phyloP scores from a whole-genome alignment of 2,113 vertebrate genomes.

The Brienomyrus longianalis region DNA sequence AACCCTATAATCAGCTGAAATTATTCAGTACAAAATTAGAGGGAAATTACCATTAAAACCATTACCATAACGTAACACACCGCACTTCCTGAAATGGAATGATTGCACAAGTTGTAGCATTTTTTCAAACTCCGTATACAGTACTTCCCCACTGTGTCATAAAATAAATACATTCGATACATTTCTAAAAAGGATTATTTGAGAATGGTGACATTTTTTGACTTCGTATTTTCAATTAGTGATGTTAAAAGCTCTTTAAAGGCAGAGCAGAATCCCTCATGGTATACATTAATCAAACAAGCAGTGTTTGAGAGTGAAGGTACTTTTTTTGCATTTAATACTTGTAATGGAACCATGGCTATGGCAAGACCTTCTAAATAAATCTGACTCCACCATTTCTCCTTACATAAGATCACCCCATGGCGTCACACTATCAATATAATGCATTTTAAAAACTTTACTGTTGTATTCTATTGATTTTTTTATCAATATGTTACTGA shows the following conservation, averaged over 20 bases:
- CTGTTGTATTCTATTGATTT: not conserved
- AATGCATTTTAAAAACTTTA: not conserved
- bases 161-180: not conserved
- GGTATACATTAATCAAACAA: not conserved
- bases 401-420: not conserved
- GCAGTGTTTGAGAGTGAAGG: not conserved
- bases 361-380: not conserved
- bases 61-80: not conserved
- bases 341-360: not conserved
- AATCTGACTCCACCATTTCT: not conserved
- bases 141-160: not conserved
- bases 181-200: not conserved
- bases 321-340: not conserved
- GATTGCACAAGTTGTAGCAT: not conserved
- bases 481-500: not conserved
- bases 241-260: not conserved
- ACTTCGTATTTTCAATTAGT: not conserved
- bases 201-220: not conserved
- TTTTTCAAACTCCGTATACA: not conserved
- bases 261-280: not conserved
- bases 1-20: not conserved
- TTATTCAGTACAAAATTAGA: not conserved
- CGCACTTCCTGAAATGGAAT: too few relatives aligned
- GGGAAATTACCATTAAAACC: not conserved
- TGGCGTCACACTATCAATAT: not conserved